Conservation (phyloP, 2,113 vertebrate species). For the Mesembrinibis cayennensis region DNA sequence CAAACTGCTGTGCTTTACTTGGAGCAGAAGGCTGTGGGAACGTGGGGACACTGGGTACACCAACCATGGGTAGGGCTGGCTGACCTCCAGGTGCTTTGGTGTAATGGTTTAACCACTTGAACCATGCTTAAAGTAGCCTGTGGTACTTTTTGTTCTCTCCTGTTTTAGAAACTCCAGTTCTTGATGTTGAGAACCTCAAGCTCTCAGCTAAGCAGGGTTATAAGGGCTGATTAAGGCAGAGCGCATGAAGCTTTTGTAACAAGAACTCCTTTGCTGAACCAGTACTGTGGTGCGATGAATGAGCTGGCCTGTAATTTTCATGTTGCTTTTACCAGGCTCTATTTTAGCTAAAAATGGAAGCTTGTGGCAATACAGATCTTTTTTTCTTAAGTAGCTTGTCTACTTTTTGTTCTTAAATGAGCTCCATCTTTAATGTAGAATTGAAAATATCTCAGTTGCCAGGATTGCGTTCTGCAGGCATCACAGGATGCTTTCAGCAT, state of each 20-base stretch:
- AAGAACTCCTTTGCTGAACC: neutral
- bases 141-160: neutral
- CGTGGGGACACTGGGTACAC: neutral
- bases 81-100: neutral
- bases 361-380: neutral
- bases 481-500: neutral
- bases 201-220: neutral
- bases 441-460: neutral
- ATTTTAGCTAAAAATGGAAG: slow-evolving; percentile 52
- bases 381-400: neutral
- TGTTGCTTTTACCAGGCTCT: slow-evolving; percentile 21
- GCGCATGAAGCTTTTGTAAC: neutral
- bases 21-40: neutral
- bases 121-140: neutral
- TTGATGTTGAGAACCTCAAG: neutral
- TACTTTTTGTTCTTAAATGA: slow-evolving; percentile 6
- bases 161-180: neutral
- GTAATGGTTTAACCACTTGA: neutral
- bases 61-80: neutral
- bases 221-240: neutral
- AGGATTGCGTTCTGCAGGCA: neutral
- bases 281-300: neutral
- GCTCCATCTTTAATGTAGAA: neutral
- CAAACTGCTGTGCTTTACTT: neutral
- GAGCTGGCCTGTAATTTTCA: slow-evolving; percentile 36